These are phyloP conservation scores for Lysiphlebus fabarum DNA, from an alignment of 1,140 invertebrate genomes.

Conservation along the genomic window DNA sequence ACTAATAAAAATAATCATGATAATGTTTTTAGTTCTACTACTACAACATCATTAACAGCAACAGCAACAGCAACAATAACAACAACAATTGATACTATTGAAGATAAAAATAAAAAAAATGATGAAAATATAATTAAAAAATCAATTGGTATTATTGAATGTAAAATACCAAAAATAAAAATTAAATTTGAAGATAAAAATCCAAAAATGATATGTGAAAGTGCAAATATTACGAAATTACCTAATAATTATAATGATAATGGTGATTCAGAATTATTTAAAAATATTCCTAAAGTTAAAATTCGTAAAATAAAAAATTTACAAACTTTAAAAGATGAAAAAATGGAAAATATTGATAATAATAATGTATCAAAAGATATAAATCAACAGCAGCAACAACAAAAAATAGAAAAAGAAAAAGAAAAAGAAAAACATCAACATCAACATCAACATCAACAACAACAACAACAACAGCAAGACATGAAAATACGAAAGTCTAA, in stretches of 20 bases:
- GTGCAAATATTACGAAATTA: conserved; percentile 27
- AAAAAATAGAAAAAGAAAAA: too few relatives aligned
- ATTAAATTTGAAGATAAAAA: conserved; percentile 47
- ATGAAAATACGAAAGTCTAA: conserved; percentile 15
- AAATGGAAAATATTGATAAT: conserved; percentile 23
- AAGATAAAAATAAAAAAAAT: conserved; percentile 29
- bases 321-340: conserved; percentile 7
- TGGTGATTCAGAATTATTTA: conserved; percentile 24
- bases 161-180: conserved; percentile 49
- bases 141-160: conserved; percentile 26
- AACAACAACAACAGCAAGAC: background rate
- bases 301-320: conserved; percentile 40
- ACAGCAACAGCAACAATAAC: too few relatives aligned
- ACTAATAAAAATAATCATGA: too few relatives aligned
- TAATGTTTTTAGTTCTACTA: too few relatives aligned
- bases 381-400: background rate
- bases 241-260: background rate
- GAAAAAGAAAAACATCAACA: too few relatives aligned
- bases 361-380: conserved; percentile 29
- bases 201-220: conserved; percentile 39
- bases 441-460: background rate
- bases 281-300: conserved; percentile 43
- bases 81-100: background rate
- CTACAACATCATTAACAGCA: too few relatives aligned
- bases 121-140: conserved; percentile 18